A percentile compares a stretch with the other conserved stretches of the same genome.
Conservation (phyloP, 2,113 vertebrate species). For the Boulengeromyrus knoepffleri region DNA sequence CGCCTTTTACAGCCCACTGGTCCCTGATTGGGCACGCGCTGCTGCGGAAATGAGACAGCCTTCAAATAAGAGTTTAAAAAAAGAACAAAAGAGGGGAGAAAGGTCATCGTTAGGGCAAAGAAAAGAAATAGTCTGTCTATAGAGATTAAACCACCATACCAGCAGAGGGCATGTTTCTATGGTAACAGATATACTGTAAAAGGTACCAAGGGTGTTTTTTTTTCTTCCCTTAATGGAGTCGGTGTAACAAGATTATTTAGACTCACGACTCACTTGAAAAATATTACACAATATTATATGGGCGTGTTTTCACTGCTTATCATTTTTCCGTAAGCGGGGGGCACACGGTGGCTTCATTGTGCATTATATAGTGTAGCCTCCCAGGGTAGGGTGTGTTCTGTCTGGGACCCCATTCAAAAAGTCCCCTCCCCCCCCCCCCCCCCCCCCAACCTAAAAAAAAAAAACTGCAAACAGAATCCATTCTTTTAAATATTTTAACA, state of each 20-base stretch:
- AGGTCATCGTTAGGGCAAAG: slow-evolving; percentile 4
- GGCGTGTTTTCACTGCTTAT: neutral
- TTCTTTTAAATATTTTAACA: too few relatives aligned
- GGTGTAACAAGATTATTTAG: slow-evolving; percentile 3
- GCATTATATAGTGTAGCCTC: neutral
- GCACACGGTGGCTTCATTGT: neutral
- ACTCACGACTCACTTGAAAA: neutral
- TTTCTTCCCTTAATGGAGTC: neutral
- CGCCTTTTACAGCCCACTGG: neutral
- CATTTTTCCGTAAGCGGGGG: neutral
- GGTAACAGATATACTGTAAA: slow-evolving; percentile 7
- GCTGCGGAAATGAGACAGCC: neutral
- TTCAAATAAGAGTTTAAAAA: neutral
- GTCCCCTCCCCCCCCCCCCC: neutral
- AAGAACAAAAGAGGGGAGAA: neutral
- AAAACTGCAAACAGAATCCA: too few relatives aligned
- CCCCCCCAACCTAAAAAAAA: too few relatives aligned
- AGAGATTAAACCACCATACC: slow-evolving; percentile 6
- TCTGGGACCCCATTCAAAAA: neutral
- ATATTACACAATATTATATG: neutral
- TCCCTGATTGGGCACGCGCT: neutral
- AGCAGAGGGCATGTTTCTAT: slow-evolving; percentile 21
- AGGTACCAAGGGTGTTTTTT: neutral
- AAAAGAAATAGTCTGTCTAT: neutral
- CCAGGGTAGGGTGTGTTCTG: neutral